These are phyloP conservation scores for Mya arenaria DNA, from an alignment of 1,140 invertebrate genomes.

Conservation along the genomic window DNA sequence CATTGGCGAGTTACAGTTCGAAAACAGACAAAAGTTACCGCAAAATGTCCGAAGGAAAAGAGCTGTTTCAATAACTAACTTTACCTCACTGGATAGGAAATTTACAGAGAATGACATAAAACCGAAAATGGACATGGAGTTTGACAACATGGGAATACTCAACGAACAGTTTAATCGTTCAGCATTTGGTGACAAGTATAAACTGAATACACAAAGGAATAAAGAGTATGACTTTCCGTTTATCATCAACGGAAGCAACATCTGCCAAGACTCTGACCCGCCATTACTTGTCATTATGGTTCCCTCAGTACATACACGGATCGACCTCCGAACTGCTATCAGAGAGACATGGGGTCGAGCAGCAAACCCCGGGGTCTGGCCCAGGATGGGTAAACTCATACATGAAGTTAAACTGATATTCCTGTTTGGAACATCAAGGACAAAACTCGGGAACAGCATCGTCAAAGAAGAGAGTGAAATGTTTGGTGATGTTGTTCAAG, in stretches of 20 bases:
- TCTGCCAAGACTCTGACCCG: not conserved
- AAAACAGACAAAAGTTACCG: too few species aligned
- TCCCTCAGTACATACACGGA: slow-evolving; percentile 31
- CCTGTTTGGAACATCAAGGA: slow-evolving; percentile 27
- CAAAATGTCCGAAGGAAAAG: too few species aligned
- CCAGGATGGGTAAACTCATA: not conserved
- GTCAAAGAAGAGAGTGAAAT: slow-evolving; percentile 37
- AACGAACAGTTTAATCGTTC: too few species aligned
- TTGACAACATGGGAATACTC: too few species aligned
- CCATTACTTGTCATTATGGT: slow-evolving; percentile 38
- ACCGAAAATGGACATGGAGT: too few species aligned
- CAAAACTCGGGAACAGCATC: slow-evolving; percentile 8
- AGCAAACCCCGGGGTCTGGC: slow-evolving; percentile 25
- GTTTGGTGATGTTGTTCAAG: slow-evolving; percentile 52
- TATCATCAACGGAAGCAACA: not conserved
- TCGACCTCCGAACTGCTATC: slow-evolving; percentile 19
- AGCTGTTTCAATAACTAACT: too few species aligned
- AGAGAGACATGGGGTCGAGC: slow-evolving; percentile 37
- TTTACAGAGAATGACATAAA: too few species aligned
- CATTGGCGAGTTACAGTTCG: too few species aligned
- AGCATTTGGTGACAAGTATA: too few species aligned
- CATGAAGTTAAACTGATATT: slow-evolving; percentile 33
- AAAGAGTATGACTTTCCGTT: slow-evolving; percentile 34
- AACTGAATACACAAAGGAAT: too few species aligned
- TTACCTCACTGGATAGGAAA: too few species aligned